These are phyloP conservation scores for Lutjanus argentimaculatus DNA, from an alignment of 2,797 vertebrate species.

Conservation along the genomic window DNA sequence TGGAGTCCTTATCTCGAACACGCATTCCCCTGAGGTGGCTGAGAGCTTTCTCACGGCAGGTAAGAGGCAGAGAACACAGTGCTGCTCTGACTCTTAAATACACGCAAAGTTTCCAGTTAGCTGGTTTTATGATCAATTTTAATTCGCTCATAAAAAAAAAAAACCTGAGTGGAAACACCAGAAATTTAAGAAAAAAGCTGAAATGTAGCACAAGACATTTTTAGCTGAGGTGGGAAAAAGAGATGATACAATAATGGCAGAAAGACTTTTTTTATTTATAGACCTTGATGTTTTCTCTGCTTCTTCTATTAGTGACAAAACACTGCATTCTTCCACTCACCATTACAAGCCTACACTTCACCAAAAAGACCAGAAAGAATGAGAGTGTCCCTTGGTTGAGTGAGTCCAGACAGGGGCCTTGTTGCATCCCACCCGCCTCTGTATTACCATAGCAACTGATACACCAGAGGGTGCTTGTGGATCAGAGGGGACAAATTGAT, in stretches of 20 bases:
- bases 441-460: neutral
- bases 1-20: conserved; percentile 82
- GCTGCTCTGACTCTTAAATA: conserved; percentile 42
- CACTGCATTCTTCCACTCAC: neutral
- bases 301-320: neutral
- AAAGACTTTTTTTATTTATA: neutral
- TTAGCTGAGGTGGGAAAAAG: neutral
- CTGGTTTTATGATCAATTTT: neutral
- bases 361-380: neutral
- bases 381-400: neutral
- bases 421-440: neutral
- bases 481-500: neutral
- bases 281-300: neutral
- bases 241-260: neutral
- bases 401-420: neutral
- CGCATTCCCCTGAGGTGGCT: conserved; percentile 76
- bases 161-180: neutral
- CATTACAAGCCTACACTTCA: neutral
- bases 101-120: conserved; percentile 2
- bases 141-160: neutral
- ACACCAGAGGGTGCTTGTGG: neutral
- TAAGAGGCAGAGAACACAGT: conserved; percentile 54
- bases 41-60: conserved; percentile 85
- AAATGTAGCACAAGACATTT: neutral
- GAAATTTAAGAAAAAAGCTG: neutral